Evolutionary conservation across 2,888 invertebrate genomes (phyloP).

Genomic region (Aporophyla nigra): DNA sequence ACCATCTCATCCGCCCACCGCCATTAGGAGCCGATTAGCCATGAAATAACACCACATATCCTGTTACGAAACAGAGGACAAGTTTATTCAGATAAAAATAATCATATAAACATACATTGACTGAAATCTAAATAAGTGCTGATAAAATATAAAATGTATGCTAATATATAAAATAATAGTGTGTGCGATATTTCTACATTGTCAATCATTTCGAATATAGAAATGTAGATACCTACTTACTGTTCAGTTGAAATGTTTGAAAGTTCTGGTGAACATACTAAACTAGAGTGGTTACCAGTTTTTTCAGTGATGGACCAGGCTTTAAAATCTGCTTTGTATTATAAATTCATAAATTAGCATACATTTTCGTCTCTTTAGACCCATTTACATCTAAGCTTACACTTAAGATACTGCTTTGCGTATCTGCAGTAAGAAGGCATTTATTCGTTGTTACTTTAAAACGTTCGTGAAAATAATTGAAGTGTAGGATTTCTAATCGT

Average conservation of each 20-base stretch:
- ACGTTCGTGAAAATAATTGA: slow-evolving; percentile 33
- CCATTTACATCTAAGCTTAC: slow-evolving; percentile 38
- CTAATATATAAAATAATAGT: slow-evolving; percentile 31
- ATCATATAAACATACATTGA: slow-evolving; percentile 63
- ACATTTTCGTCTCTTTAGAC: slow-evolving; percentile 43
- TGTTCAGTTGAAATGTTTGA: no score
- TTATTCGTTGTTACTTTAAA: slow-evolving; percentile 25
- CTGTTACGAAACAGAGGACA: slow-evolving; percentile 65
- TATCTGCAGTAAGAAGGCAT: slow-evolving; percentile 25
- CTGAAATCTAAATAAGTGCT: slow-evolving; percentile 54
- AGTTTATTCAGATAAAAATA: slow-evolving; percentile 67
- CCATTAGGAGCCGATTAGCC: slow-evolving; percentile 50
- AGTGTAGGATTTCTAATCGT: slow-evolving; percentile 16
- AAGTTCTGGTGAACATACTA: neutral
- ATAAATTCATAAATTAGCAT: slow-evolving; percentile 51
- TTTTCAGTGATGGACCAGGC: neutral
- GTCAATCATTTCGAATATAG: neutral
- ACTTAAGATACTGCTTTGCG: slow-evolving; percentile 35
- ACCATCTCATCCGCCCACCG: slow-evolving; percentile 40
- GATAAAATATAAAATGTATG: slow-evolving; percentile 30
- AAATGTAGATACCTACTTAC: neutral
- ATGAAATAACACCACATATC: slow-evolving; percentile 67
- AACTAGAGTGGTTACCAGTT: neutral
- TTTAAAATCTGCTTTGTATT: neutral
- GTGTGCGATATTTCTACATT: neutral